Conservation (phyloP, 1,140 invertebrate species). For the Aradophagus sp. region DNA sequence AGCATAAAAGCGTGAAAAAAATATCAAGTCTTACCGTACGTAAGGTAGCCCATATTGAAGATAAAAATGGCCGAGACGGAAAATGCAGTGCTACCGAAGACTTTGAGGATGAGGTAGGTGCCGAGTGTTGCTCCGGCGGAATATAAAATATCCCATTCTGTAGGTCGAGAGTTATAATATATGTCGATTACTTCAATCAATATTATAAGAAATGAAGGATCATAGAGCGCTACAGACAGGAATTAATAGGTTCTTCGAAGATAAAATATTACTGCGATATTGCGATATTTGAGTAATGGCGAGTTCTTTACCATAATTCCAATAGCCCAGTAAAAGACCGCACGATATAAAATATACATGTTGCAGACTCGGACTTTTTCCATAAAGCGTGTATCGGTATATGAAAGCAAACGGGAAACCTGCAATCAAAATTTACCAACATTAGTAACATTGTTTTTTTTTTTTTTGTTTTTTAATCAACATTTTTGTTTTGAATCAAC, state of each 20-base stretch:
- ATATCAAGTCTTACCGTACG: slow-evolving; percentile 60
- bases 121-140: slow-evolving; percentile 80
- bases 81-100: slow-evolving; percentile 77
- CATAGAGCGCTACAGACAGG: slow-evolving; percentile 25
- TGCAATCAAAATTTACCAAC: slow-evolving; percentile 76
- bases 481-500: too few species aligned
- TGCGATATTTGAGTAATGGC: slow-evolving; percentile 33
- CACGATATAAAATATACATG: slow-evolving; percentile 84
- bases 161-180: slow-evolving; percentile 54
- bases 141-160: slow-evolving; percentile 80
- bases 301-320: slow-evolving; percentile 84
- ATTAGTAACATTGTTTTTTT: too few species aligned
- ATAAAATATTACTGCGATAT: slow-evolving; percentile 37
- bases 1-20: too few species aligned
- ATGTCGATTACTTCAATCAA: slow-evolving; percentile 30
- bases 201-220: slow-evolving; percentile 37
- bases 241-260: slow-evolving; percentile 32
- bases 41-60: slow-evolving; percentile 86
- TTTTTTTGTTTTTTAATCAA: too few species aligned
- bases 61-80: slow-evolving; percentile 82
- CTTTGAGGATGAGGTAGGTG: slow-evolving; percentile 79
- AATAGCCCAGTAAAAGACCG: slow-evolving; percentile 84
- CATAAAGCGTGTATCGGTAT: slow-evolving; percentile 79
- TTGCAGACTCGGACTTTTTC: slow-evolving; percentile 76
- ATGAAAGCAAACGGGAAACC: slow-evolving; percentile 86